A percentile compares a stretch with the other conserved stretches of the same genome.
These are phyloP conservation scores for Hafferia zeledoni DNA, from an alignment of 2,797 vertebrate genomes.

Conservation along the genomic window DNA sequence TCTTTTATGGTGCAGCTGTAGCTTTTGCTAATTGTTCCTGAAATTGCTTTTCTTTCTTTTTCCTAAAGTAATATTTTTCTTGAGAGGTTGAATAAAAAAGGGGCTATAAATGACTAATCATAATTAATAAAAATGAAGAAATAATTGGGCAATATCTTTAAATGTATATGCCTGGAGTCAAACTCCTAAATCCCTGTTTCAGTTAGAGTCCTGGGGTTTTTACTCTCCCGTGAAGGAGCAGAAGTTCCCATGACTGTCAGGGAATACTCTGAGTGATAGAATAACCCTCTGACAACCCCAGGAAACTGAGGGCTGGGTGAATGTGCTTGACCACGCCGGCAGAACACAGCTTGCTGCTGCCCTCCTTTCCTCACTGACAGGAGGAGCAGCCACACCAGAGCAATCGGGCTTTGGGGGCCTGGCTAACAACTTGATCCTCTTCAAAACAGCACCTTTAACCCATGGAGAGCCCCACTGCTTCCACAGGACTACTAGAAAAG, in stretches of 20 bases:
- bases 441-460: neutral
- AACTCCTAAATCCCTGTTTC: neutral
- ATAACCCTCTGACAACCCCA: neutral
- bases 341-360: neutral
- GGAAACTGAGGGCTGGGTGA: neutral
- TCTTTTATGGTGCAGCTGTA: neutral
- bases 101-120: slow-evolving; percentile 10
- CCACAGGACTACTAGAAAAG: neutral
- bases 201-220: neutral
- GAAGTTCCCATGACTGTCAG: neutral
- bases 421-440: neutral
- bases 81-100: neutral
- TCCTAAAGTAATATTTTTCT: slow-evolving; percentile 15
- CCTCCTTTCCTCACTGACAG: neutral
- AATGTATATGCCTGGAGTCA: neutral
- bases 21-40: slow-evolving; percentile 45
- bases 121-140: slow-evolving; percentile 49
- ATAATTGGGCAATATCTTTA: slow-evolving; percentile 35
- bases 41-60: neutral
- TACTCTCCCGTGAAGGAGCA: neutral
- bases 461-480: neutral
- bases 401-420: neutral
- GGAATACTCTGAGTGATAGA: neutral
- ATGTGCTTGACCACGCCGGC: accelerated
- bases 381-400: neutral